A percentile compares a stretch with the other conserved stretches of the same genome.
Evolutionary conservation across 2,113 vertebrate species (phyloP).

Genomic region (Bubo scandiacus): DNA sequence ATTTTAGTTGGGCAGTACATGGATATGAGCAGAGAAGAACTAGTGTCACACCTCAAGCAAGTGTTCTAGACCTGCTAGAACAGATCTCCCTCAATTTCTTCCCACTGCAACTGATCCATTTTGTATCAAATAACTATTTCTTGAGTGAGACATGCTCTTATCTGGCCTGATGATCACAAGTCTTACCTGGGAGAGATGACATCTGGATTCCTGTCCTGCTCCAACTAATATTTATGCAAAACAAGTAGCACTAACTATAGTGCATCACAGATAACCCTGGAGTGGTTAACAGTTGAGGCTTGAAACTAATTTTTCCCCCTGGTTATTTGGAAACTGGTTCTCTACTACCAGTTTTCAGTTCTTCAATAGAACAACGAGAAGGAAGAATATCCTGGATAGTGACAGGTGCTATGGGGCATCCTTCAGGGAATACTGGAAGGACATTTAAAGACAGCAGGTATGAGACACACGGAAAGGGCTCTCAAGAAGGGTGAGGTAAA

Average conservation of each 20-base stretch:
- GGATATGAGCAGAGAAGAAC: not conserved
- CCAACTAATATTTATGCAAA: not conserved
- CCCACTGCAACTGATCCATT: not conserved
- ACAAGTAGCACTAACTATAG: not conserved
- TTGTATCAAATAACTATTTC: not conserved
- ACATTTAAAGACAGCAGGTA: not conserved
- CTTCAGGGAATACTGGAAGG: not conserved
- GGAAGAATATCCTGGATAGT: not conserved
- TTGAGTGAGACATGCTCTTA: rapidly evolving
- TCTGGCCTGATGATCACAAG: not conserved
- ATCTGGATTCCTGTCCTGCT: not conserved
- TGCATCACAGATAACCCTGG: not conserved
- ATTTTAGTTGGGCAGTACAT: not conserved
- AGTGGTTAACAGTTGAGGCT: not conserved
- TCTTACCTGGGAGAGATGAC: not conserved
- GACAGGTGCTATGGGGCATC: not conserved
- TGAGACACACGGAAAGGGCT: rapidly evolving
- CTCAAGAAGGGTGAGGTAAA: not conserved
- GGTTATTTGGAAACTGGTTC: not conserved
- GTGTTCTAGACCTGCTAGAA: not conserved
- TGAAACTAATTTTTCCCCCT: not conserved
- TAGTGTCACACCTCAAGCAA: not conserved
- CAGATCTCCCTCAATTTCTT: not conserved
- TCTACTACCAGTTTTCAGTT: not conserved
- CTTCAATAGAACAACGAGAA: rapidly evolving